Evolutionary conservation across 2,888 invertebrate genomes (phyloP).

Genomic region (Chrysodeixis includens): DNA sequence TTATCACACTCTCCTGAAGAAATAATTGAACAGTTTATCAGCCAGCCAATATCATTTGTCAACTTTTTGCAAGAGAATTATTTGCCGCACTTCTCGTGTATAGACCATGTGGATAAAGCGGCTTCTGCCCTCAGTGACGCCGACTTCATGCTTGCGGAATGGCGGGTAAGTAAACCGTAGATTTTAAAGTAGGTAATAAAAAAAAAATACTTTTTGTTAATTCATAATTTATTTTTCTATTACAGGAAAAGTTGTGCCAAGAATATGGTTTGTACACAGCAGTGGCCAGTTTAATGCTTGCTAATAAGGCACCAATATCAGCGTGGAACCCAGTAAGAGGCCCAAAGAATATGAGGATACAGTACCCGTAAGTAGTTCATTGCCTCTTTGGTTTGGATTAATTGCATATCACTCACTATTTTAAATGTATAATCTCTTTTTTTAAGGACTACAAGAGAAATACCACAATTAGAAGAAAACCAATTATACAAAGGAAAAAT

Average conservation of each 20-base stretch:
- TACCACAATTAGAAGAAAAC: slow-evolving; percentile 76
- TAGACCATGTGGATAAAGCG: slow-evolving; percentile 90
- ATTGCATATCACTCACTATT: no score
- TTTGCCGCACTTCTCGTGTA: slow-evolving; percentile 91
- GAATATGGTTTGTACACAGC: slow-evolving; percentile 90
- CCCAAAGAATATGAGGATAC: slow-evolving; percentile 81
- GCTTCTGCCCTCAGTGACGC: slow-evolving; percentile 92
- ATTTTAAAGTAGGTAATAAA: no score
- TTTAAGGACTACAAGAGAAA: slow-evolving; percentile 76
- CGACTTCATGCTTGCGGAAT: slow-evolving; percentile 91
- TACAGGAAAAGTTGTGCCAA: slow-evolving; percentile 84
- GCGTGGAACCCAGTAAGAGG: slow-evolving; percentile 93
- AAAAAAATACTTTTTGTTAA: no score
- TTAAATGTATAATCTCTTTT: no score
- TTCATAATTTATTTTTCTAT: no score
- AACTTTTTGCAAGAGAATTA: slow-evolving; percentile 93
- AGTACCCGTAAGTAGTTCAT: slow-evolving; percentile 79
- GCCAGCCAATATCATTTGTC: slow-evolving; percentile 91
- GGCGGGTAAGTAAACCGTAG: slow-evolving; percentile 88
- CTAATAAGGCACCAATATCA: slow-evolving; percentile 91
- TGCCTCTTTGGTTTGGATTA: background rate
- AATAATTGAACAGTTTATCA: slow-evolving; percentile 91
- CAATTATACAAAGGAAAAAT: slow-evolving; percentile 83
- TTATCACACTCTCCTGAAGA: slow-evolving; percentile 91
- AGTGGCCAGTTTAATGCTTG: slow-evolving; percentile 92